These are phyloP conservation scores for Catostylus mosaicus DNA, from an alignment of 30 jellyfish, hydroid and myxozoan species.

Conservation along the genomic window DNA sequence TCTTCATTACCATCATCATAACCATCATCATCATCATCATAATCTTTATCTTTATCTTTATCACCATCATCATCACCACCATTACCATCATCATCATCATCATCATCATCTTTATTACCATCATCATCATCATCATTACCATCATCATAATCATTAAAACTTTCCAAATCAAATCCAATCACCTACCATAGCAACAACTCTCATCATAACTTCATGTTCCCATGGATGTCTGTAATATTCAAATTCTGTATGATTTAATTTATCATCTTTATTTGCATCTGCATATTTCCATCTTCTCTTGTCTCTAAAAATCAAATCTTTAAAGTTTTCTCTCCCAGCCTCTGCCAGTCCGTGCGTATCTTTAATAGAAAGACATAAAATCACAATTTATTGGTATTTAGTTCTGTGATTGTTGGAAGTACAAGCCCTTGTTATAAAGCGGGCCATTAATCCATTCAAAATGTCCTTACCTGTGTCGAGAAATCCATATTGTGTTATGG, in stretches of 20 bases:
- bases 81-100: not conserved
- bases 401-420: no score
- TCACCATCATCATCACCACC: not conserved
- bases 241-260: conserved; percentile 73
- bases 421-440: no score
- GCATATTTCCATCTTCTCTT: conserved; percentile 87
- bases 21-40: no score
- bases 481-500: conserved; percentile 66
- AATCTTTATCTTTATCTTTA: no score
- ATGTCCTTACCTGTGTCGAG: conserved; percentile 65
- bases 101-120: not conserved
- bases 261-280: conserved; percentile 64
- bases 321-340: conserved; percentile 58
- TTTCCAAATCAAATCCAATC: not conserved
- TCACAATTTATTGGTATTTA: no score
- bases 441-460: no score
- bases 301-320: conserved; percentile 70
- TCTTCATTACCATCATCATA: no score
- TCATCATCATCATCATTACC: not conserved
- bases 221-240: conserved; percentile 80
- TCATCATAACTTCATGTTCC: conserved; percentile 85
- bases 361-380: not conserved
- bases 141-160: not conserved
- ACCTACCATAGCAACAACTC: conserved; percentile 87
- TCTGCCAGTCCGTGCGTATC: conserved; percentile 75